Evolutionary conservation across 2,888 invertebrate genomes (phyloP).

Genomic region (Phania funesta): DNA sequence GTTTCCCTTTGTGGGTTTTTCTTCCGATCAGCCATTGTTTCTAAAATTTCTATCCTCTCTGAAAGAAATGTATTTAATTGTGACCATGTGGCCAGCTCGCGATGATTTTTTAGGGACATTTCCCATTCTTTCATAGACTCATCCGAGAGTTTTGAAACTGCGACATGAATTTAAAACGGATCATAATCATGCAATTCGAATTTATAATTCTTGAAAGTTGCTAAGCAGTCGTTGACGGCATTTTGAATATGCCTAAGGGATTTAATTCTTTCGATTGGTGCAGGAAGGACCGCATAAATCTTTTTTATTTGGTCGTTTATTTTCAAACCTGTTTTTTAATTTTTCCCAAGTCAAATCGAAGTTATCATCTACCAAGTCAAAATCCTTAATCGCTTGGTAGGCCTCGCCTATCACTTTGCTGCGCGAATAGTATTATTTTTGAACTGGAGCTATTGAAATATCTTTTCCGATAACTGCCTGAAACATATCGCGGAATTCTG

Average conservation of each 20-base stretch:
- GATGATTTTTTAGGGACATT: conserved; percentile 9
- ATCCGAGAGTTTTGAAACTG: conserved; percentile 12
- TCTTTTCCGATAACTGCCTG: conserved; percentile 4
- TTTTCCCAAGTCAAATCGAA: conserved; percentile 17
- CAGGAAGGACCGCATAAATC: neutral
- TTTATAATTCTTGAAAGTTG: conserved; percentile 5
- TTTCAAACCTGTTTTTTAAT: conserved; percentile 21
- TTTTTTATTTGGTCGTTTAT: conserved; percentile 9
- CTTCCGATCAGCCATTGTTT: neutral
- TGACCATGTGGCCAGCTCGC: conserved; percentile 15
- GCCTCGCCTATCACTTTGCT: conserved; percentile 27
- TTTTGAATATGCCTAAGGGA: conserved; percentile 1
- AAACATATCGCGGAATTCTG: neutral
- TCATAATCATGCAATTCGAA: neutral
- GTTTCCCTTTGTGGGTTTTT: neutral
- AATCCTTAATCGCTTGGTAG: conserved; percentile 15
- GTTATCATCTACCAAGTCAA: conserved; percentile 29
- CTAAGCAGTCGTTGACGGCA: neutral
- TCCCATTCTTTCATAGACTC: conserved; percentile 28
- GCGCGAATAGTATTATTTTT: neutral
- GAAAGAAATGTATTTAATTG: conserved; percentile 8
- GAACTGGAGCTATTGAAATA: neutral
- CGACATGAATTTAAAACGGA: neutral
- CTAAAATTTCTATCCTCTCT: conserved; percentile 27
- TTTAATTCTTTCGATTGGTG: neutral